phyloP scores from a whole-genome alignment of 1,140 invertebrate genomes.

The Zaprionus tsacasi region DNA sequence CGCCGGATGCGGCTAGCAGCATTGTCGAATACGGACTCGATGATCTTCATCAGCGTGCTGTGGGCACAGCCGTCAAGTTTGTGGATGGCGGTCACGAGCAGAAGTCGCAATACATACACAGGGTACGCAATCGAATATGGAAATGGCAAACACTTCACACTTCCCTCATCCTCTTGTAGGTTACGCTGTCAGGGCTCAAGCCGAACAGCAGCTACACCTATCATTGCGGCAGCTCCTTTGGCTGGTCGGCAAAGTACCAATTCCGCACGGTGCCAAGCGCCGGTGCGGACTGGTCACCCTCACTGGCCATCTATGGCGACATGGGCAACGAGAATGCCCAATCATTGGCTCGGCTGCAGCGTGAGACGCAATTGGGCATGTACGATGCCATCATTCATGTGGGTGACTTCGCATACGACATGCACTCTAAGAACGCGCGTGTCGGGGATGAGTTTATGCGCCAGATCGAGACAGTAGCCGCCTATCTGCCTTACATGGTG shows the following conservation, averaged over 20 bases:
- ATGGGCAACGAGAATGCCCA: conserved; percentile 96
- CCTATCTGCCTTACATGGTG: conserved; percentile 96
- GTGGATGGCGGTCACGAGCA: conserved; percentile 91
- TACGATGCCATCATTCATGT: conserved; percentile 97
- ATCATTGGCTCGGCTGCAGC: conserved; percentile 91
- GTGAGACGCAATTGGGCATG: conserved; percentile 90
- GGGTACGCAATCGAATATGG: conserved; percentile 85
- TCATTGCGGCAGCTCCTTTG: conserved; percentile 91
- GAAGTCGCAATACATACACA: conserved; percentile 92
- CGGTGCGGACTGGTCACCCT: conserved; percentile 89
- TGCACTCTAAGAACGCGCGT: conserved; percentile 91
- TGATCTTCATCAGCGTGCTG: conserved; percentile 85
- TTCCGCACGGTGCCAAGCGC: conserved; percentile 88
- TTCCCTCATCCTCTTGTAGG: conserved; percentile 66
- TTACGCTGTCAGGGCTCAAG: conserved; percentile 86
- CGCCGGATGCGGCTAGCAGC: conserved; percentile 86
- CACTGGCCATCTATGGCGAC: conserved; percentile 95
- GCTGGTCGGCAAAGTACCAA: conserved; percentile 92
- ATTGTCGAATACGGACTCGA: conserved; percentile 85
- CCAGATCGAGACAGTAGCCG: conserved; percentile 94
- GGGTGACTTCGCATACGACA: conserved; percentile 98
- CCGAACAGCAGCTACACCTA: conserved; percentile 90
- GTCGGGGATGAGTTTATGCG: conserved; percentile 96
- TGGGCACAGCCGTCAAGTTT: conserved; percentile 89
- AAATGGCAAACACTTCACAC: background rate